Evolutionary conservation across 1,140 invertebrate species (phyloP), one percentile per base, ranked within the genome.

Genomic region (Drosophila watanabei): DNA sequence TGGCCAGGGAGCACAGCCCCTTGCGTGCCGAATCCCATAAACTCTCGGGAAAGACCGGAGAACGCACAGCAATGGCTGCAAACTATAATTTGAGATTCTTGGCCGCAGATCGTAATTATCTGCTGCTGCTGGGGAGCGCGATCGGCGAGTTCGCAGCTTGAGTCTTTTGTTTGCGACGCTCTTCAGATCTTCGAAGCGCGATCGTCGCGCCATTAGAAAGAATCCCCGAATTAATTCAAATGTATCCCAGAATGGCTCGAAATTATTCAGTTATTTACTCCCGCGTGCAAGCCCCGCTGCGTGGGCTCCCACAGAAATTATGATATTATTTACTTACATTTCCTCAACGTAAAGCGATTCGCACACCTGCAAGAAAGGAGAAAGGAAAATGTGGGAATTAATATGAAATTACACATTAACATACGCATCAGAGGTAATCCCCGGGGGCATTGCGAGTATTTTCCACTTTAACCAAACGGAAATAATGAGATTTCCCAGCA

Each of bases 21-120:
- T 87, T 87, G 84, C 83, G 83, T 87, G 83, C 60, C 70, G 63
- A 69, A 51, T 65, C 65, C 80, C 75, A 88, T 86, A 76, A 85
- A 61, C 20, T 32, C 14, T 14, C 9, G 58, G 56, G 51, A 46
- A 51, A 52, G 63, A 76, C 35, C 46, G 60, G 49, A 39, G 69
- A 80, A 78, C 82, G 65, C 79, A 85, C 49, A 66, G 58, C 13
- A 54, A 49, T 58, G 71, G 41, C 71, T 45, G 60, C 62, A 62
- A 57, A 52, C 48, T 82, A 66, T 83, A 87, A 80, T 87, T 84
- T 86, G 69, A 73, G 72, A 54, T 64, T 64, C 70, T 88, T 63
- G 52, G 48, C 35, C 75, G 49, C 54, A 60, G 71, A 66, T 77
- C 75, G 73, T 56, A 86, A 82, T 83, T 86, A 82, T 76, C 70